Percentiles rank a stretch among this genome's conserved stretches.
Evolutionary conservation across 2,888 invertebrate genomes (phyloP).

Genomic region (Temnothorax unifasciatus): DNA sequence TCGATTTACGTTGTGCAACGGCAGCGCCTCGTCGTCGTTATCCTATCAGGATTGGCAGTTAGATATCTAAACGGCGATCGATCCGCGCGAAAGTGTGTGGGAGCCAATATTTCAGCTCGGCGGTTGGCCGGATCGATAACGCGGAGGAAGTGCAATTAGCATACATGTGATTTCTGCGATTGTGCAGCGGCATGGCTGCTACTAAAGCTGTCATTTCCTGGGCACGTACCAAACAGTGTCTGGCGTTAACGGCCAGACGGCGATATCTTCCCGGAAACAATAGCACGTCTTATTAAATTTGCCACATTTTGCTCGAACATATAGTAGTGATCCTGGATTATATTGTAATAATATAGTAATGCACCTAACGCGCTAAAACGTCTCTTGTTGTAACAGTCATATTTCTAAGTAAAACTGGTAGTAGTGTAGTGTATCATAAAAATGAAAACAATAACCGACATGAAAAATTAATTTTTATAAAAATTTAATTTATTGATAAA

Average conservation of each 20-base stretch:
- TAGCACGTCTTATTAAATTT: slow-evolving; percentile 29
- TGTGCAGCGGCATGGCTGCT: slow-evolving; percentile 38
- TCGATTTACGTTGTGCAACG: slow-evolving; percentile 39
- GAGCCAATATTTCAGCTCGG: slow-evolving; percentile 40
- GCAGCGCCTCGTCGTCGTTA: slow-evolving; percentile 28
- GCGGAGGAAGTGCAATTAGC: slow-evolving; percentile 62
- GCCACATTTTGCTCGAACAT: not conserved
- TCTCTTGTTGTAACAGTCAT: not conserved
- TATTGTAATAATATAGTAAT: not conserved
- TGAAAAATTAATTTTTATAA: no score
- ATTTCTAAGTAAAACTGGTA: not conserved
- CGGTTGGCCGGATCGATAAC: slow-evolving; percentile 51
- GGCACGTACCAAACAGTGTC: slow-evolving; percentile 44
- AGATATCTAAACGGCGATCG: slow-evolving; percentile 42
- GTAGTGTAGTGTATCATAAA: not conserved
- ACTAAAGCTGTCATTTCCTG: slow-evolving; percentile 51
- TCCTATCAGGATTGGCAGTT: slow-evolving; percentile 48
- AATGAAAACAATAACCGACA: no score
- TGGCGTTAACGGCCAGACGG: slow-evolving; percentile 39
- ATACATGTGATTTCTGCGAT: slow-evolving; percentile 56
- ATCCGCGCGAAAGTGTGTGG: not conserved
- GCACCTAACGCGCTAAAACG: not conserved
- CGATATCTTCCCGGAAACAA: slow-evolving; percentile 45
- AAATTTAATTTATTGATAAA: no score
- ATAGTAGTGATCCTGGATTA: not conserved